Base-by-base conservation (phyloP, 2,888 invertebrate genomes). In the Stramonita haemastoma region DNA sequence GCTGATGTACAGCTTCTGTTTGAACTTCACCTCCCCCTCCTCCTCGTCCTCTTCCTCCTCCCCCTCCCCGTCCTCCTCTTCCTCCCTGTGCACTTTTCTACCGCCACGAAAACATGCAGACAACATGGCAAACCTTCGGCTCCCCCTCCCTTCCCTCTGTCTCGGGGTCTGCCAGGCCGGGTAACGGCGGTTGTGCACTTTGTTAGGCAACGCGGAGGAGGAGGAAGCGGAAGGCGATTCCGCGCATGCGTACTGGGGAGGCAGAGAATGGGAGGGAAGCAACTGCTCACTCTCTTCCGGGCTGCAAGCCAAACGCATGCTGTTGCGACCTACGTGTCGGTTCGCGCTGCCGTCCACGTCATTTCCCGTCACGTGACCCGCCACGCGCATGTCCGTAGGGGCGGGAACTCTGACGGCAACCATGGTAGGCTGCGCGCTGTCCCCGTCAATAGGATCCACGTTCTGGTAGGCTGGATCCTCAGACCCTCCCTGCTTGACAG, bases 381-480 rank as follows among this genome's bases (percentile, higher is more conserved):
- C n/a, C 57, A 60, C 29, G 60, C 36, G n/a, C 17, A 29, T 60
- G 66, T 32, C 60, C 8, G 70, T 34, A 34, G 86, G 66, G 19
- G 84, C 56, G 0, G 86, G 34, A 29, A 83, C 81, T 22, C 36
- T 4, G 22, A 83, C 81, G 46, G 81, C 81, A 5, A 83, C 81
- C 32, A 83, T 36, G 26, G 81, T 83, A 34, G 79, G 26, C 15
- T 84, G 84, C 29, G 13, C 5, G 86, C 15, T 29, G 60, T 86
- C 86, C 56, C 32, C 60, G 34, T 60, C 81, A 0, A 60, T 22
- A 22, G 29, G n/a, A 29, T 85, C 89, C 85, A 89, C n/a, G 89
- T 89, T 89, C 77, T 89, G 89, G 32, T 89, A 89, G 89, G 84
- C 89, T 13, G 89, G 89, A 56, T 84, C 77, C 13, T 46, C 87